Evolutionary conservation across 1,140 invertebrate species (phyloP), one percentile per base, ranked within the genome.

Genomic region (Lasioglossum baleicum): DNA sequence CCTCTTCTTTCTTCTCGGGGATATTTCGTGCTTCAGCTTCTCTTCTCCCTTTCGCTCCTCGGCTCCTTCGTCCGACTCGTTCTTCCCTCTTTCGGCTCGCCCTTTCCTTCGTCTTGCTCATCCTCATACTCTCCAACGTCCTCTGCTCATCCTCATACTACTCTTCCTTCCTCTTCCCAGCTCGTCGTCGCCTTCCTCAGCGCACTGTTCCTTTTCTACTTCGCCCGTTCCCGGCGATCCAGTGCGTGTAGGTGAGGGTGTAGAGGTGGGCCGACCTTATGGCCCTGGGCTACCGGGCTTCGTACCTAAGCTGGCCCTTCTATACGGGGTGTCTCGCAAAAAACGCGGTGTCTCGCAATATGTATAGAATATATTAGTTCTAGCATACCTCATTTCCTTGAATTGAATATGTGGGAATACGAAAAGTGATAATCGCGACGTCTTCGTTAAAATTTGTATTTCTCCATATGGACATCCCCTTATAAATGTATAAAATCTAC

Each of bases 221-320:
- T 75, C 77, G n/a, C 35, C 31, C 26, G 31, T 64, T 64, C 61
- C 13, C 31, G 15, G 61, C 31, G 61, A 20, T 64, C 42, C 70
- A 75, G 56, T 66, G 80, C 72, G 89, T 90, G 89, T 90, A 83
- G 89, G 89, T 90, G 90, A 91, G 87, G 88, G 89, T 90, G 90
- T 89, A 91, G 84, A 88, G 87, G 86, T 89, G 90, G 90, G 85
- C 87, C 89, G 90, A 92, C 90, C 90, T 91, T 91, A 92, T 92
- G 90, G 90, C 91, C 91, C 90, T 91, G 90, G 91, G 91, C 91
- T 92, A 91, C 91, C 86, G 91, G 91, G 91, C 90, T 92, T 91
- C 89, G 88, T 89, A 89, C 75, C 88, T 89, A 90, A 88, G 86
- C 76, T 85, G 77, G 65, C 88, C 83, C 84, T 86, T 71, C 70